A percentile compares a stretch with the other conserved stretches of the same genome.
Evolutionary conservation across 2,797 vertebrate genomes (phyloP).

Genomic region (Rhinichthys osculus): DNA sequence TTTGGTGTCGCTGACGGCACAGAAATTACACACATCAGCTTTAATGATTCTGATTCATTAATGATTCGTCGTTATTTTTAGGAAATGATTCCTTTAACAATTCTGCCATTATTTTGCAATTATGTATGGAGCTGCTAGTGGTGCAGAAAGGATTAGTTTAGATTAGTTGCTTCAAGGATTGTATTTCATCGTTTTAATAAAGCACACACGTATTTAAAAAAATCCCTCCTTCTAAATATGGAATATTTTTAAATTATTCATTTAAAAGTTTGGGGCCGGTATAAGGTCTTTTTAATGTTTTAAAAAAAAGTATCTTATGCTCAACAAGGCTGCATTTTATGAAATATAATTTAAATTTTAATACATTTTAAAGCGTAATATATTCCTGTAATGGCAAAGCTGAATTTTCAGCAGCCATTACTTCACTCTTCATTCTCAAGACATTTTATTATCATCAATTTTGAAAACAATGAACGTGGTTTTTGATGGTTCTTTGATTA

Average conservation of each 20-base stretch:
- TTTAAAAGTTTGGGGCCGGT: not conserved
- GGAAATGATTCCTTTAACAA: not conserved
- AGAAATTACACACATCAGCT: not conserved
- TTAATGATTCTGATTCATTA: not conserved
- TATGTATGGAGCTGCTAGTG: not conserved
- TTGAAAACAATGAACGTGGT: too few species aligned
- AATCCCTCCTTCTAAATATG: not conserved
- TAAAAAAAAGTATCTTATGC: not conserved
- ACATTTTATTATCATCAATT: too few species aligned
- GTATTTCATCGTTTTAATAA: not conserved
- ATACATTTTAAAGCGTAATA: not conserved
- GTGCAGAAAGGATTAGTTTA: not conserved
- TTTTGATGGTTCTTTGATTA: not conserved
- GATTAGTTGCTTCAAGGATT: not conserved
- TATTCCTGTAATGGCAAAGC: not conserved
- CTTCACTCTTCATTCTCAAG: not conserved
- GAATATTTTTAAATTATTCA: too few species aligned
- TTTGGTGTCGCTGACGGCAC: not conserved
- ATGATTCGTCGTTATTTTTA: not conserved
- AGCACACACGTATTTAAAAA: not conserved
- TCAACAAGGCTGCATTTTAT: not conserved
- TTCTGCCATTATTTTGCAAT: not conserved
- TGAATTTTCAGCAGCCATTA: not conserved
- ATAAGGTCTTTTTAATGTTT: not conserved
- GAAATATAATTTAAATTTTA: not conserved